These are phyloP conservation scores for Apodemus sylvaticus DNA, from an alignment of 2,113 vertebrate species.

Conservation along the genomic window DNA sequence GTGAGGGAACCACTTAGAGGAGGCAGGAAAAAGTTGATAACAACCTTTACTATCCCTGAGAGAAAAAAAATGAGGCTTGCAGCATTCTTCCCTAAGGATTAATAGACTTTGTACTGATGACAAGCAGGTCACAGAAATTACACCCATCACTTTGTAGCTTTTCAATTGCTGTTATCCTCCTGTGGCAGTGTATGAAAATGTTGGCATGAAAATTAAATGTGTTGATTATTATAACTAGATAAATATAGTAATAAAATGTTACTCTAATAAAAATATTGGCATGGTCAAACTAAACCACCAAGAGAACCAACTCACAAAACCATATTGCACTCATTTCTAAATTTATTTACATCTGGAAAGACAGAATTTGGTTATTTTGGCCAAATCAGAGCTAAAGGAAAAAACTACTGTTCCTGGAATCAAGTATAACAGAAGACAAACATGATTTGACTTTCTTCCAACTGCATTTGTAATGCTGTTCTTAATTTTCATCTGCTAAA, in stretches of 20 bases:
- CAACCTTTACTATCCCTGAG: neutral
- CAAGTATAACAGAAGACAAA: neutral
- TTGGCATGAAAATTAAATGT: conserved; percentile 51
- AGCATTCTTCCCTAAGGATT: conserved; percentile 33
- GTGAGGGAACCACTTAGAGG: conserved; percentile 1
- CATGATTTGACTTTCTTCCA: neutral
- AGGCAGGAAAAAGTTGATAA: neutral
- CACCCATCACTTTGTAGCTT: conserved; percentile 45
- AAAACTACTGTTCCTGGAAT: neutral
- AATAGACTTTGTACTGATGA: conserved; percentile 45
- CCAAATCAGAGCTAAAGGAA: neutral
- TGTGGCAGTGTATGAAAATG: conserved; percentile 33
- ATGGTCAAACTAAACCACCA: conserved; percentile 33
- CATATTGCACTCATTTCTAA: neutral
- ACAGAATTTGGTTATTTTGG: neutral
- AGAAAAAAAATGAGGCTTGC: conserved; percentile 1
- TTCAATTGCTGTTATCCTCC: conserved; percentile 43
- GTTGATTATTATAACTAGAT: conserved; percentile 57
- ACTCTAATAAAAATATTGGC: conserved; percentile 56
- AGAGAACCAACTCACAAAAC: conserved; percentile 20
- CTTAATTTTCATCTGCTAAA: neutral
- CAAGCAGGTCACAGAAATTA: conserved; percentile 61
- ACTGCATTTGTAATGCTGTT: neutral
- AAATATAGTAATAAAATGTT: conserved; percentile 58
- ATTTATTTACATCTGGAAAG: conserved; percentile 31